Evolutionary conservation across 2,888 invertebrate genomes (phyloP).

Genomic region (Aleiodes alternator): DNA sequence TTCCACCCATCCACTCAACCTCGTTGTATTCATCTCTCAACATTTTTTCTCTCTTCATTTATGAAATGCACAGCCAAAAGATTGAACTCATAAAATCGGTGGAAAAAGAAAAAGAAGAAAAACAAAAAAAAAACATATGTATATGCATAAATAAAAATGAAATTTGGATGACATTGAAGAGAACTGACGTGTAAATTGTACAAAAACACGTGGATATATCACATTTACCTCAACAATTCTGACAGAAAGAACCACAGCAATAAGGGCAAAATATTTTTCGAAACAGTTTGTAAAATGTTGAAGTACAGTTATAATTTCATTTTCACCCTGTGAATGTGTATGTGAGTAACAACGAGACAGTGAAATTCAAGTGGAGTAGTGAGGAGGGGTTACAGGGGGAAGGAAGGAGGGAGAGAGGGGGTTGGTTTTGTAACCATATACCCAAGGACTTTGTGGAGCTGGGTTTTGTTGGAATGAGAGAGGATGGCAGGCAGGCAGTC

Average conservation of each 20-base stretch:
- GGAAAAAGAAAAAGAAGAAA: too few relatives aligned
- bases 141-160: too few relatives aligned
- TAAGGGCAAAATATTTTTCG: too few relatives aligned
- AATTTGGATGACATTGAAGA: too few relatives aligned
- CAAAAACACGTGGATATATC: too few relatives aligned
- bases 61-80: too few relatives aligned
- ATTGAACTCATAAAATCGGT: too few relatives aligned
- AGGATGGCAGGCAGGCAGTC: slow-evolving; percentile 50
- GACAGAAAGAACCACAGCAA: too few relatives aligned
- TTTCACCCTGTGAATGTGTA: neutral
- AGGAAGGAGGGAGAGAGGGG: neutral
- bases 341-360: slow-evolving; percentile 60
- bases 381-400: neutral
- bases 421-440: slow-evolving; percentile 9
- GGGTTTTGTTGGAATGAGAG: slow-evolving; percentile 58
- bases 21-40: slow-evolving; percentile 43
- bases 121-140: too few relatives aligned
- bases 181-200: too few relatives aligned
- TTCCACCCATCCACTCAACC: slow-evolving; percentile 46
- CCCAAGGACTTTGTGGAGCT: slow-evolving; percentile 34
- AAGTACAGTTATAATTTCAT: slow-evolving; percentile 15
- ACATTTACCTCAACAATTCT: too few relatives aligned
- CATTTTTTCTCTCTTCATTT: slow-evolving; percentile 45
- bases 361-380: slow-evolving; percentile 9
- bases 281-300: neutral